These are phyloP conservation scores for Battus philenor DNA, from an alignment of 1,140 invertebrate species.

Conservation along the genomic window DNA sequence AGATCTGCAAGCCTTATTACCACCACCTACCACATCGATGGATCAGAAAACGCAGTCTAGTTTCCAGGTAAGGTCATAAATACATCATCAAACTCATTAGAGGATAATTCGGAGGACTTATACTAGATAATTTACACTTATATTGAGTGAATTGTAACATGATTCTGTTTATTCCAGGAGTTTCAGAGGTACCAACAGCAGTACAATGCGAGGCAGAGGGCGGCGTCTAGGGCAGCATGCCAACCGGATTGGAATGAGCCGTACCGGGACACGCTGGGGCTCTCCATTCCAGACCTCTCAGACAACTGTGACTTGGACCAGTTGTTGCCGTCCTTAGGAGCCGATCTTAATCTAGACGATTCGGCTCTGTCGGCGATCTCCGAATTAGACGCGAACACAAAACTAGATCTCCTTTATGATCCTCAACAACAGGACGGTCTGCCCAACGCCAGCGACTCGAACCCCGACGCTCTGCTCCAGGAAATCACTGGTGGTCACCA, in stretches of 20 bases:
- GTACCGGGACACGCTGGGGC: constrained; percentile 53
- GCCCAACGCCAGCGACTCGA: constrained; percentile 27
- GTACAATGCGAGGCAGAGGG: constrained; percentile 77
- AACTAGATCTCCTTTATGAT: constrained; percentile 58
- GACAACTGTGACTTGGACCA: constrained; percentile 78
- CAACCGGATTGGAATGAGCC: constrained; percentile 61
- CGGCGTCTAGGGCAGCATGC: constrained; percentile 47
- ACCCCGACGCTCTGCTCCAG: constrained; percentile 48
- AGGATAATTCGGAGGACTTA: no score
- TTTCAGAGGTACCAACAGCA: constrained; percentile 79
- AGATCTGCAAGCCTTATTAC: constrained; percentile 70
- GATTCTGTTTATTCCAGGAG: constrained; percentile 65
- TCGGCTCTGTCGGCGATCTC: constrained; percentile 57
- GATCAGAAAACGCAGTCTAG: constrained; percentile 78
- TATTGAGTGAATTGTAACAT: no score
- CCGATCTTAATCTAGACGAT: constrained; percentile 74
- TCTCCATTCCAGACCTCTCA: constrained; percentile 54
- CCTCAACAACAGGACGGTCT: constrained; percentile 28
- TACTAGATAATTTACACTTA: no score
- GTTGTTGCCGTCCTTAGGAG: constrained; percentile 77
- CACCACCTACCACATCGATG: constrained; percentile 76
- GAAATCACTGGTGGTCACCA: constrained; percentile 54
- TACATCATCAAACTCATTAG: no score
- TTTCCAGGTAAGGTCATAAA: constrained; percentile 61
- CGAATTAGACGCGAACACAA: constrained; percentile 72